Base-by-base conservation (phyloP, 1,140 invertebrate genomes). In the Magallana angulata region DNA sequence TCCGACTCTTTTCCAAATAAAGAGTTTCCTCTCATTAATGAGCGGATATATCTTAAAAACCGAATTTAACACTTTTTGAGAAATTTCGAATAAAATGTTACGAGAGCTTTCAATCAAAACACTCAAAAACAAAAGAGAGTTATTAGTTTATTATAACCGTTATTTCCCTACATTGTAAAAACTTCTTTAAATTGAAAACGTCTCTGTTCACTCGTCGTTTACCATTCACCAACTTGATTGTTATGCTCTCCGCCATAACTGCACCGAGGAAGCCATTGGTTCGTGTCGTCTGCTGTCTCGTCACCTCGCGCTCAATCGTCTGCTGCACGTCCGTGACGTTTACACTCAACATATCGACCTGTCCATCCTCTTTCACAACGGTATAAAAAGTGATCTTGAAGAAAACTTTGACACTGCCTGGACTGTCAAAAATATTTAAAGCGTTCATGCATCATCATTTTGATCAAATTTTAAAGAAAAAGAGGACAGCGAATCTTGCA, bases 101-200 rank as follows among this genome's bases (percentile, higher is more conserved):
- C 68, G 6, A 76, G 68, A 76, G 68, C 36, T 76, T 76, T 5
- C 12, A 76, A 24, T 76, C 68, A 76, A 76, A 76, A 76, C 68
- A 76, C 68, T 76, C 68, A 9, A 76, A 24, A 76, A 76, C 18
- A 24, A 76, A 36, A 24, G 2, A 24, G 14, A 48, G 1, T 76
- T 12, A 76, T 30, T 6, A 36, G 7, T 76, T 76, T 76, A 76
- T 76, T 76, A 76, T 76, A 8, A 76, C 68, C 30, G 68, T 76
- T 30, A 76, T 76, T 11, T 76, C 68, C 36, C 30, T 76, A 24
- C 68, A 76, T 76, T 76, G 68, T 30, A 12, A 30, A 76, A 12
- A 36, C 6, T 76, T 30, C 36, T 76, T 76, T 36, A 30, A 76
- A 30, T 1, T 76, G 24, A 30, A 36, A 76, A 76, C 12, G 24